Evolutionary conservation across 2,888 invertebrate species (phyloP), one percentile per base, ranked within the genome.

Genomic region (Cantharis rufa): DNA sequence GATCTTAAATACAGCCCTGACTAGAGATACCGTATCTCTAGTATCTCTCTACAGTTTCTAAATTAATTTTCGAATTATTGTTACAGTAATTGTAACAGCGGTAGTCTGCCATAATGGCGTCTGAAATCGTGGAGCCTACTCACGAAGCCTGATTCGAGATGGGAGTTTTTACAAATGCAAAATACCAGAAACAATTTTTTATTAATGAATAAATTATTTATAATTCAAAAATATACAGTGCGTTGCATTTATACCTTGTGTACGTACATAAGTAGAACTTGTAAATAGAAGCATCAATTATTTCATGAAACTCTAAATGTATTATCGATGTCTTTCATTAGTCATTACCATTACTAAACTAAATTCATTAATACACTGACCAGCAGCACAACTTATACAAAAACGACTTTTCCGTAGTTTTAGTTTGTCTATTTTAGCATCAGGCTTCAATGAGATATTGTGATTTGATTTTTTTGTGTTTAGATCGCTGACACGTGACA

Each of bases 401-500:
- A 48, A 48, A n/a, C n/a, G 7, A 48, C 48, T 48, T 48, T 48
- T 48, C 48, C 7, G 48, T 48, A 48, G 48, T n/a, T 48, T 48
- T 48, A 48, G 48, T 48, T n/a, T 48, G n/a, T 48, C 7, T n/a
- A 48, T 48, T 48, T 48, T 48, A 9, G n/a, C n/a, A n/a, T n/a
- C n/a, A 2, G 48, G 1, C 7, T 4, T 0, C 48, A n/a, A 48
- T 7, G n/a, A n/a, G 48, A n/a, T 48, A 48, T 7, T 48, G n/a
- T 48, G n/a, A 48, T 48, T 13, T 2, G n/a, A 2, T 7, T n/a
- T 48, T 48, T 48, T 48, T 48, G 5, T 13, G 21, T 61, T 28
- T 82, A 92, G 92, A 75, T 91, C 91, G n/a, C 84, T 92, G 81
- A 90, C 91, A 62, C 90, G 93, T 81, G 92, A 93, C 86, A 92